A percentile compares a stretch with the other conserved stretches of the same genome.
These are phyloP conservation scores for Psophia crepitans DNA, from an alignment of 2,113 vertebrate genomes.

Conservation along the genomic window DNA sequence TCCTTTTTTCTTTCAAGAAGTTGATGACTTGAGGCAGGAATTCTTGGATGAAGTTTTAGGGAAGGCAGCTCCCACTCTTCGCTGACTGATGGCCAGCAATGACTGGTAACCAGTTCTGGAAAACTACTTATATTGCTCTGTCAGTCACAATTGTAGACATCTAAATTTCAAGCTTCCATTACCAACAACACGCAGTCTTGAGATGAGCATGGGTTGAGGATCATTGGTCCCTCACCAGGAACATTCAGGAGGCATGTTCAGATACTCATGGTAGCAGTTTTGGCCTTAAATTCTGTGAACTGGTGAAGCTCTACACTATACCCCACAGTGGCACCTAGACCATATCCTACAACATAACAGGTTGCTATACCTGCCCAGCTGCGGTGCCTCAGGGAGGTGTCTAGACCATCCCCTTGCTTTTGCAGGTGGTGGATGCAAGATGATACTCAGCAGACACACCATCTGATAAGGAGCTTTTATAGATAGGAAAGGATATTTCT, in stretches of 20 bases:
- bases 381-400: rapidly evolving
- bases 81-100: background rate
- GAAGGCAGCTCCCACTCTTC: background rate
- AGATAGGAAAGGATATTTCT: background rate
- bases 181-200: background rate
- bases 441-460: background rate
- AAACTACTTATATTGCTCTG: background rate
- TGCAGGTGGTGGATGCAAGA: background rate
- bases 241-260: background rate
- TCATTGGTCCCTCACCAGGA: background rate
- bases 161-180: background rate
- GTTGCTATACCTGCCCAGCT: background rate
- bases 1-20: background rate
- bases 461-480: background rate
- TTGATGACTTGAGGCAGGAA: background rate
- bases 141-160: background rate
- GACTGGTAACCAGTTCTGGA: background rate
- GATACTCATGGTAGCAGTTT: background rate
- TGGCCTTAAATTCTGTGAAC: background rate
- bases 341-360: background rate
- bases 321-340: background rate
- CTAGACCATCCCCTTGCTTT: rapidly evolving
- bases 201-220: background rate
- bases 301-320: background rate
- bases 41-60: background rate